Percentiles rank a stretch among this genome's conserved stretches.
phyloP scores from a whole-genome alignment of 2,888 invertebrate species.

The Philaethria dido region DNA sequence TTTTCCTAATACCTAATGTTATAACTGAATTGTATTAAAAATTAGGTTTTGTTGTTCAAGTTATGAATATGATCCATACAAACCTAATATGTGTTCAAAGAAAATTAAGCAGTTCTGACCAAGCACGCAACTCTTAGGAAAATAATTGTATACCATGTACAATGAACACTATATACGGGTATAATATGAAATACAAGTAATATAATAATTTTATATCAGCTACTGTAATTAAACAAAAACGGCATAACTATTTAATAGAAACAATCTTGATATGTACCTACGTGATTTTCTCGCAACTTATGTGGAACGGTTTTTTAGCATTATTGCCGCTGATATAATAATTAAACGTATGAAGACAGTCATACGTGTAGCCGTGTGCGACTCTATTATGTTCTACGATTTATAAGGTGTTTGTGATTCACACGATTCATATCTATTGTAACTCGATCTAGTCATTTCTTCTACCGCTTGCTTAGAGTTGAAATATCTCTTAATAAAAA shows the following conservation, averaged over 20 bases:
- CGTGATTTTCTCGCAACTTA: slow-evolving; percentile 18
- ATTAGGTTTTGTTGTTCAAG: not conserved
- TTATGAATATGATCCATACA: not conserved
- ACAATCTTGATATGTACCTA: slow-evolving; percentile 6
- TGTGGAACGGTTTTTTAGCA: slow-evolving; percentile 21
- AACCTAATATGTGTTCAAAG: not conserved
- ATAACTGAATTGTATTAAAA: not conserved
- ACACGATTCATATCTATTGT: slow-evolving; percentile 45
- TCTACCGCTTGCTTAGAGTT: slow-evolving; percentile 34
- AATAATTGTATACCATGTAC: slow-evolving; percentile 2
- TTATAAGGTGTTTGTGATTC: slow-evolving; percentile 41
- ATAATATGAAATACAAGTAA: slow-evolving; percentile 4
- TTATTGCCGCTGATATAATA: slow-evolving; percentile 33
- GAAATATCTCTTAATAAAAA: slow-evolving; percentile 37
- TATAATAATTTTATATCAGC: slow-evolving; percentile 13
- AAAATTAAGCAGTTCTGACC: not conserved
- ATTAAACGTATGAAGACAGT: slow-evolving; percentile 33
- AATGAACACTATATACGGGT: not conserved
- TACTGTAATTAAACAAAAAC: slow-evolving; percentile 11
- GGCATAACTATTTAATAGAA: slow-evolving; percentile 14
- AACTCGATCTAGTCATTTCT: slow-evolving; percentile 42
- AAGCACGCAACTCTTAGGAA: not conserved
- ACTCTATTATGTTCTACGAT: slow-evolving; percentile 35
- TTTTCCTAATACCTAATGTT: too few relatives aligned
- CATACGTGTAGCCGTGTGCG: slow-evolving; percentile 32